Evolutionary conservation across 2,113 vertebrate species (phyloP), one percentile per base, ranked within the genome.

Genomic region (Reinhardtius hippoglossoides): DNA sequence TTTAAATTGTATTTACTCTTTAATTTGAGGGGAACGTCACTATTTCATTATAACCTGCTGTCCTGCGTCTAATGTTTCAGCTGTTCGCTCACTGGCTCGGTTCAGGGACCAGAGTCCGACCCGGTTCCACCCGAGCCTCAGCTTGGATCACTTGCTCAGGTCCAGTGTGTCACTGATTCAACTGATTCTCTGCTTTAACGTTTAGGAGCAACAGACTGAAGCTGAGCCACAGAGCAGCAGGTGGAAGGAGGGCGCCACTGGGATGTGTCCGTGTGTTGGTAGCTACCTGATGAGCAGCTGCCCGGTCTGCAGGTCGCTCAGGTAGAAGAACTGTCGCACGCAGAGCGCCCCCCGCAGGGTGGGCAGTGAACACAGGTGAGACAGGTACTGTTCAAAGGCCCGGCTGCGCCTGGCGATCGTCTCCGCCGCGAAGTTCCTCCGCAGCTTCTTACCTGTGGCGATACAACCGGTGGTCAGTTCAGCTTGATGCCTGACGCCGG

Each of bases 401-500:
- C 96, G 94, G 91, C 97, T 98, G 23, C 98, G 94, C 85, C 96
- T 97, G 69, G 96, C 97, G 0, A 99, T 99, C 26, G 98, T 99
- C 93, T 98, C 96, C 0, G 96, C 95, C 0, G 95, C 95, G 73
- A 98, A 99, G 91, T 99, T 99, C 15, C 92, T 92, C 31, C 93
- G 95, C 76, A 99, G 92, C 86, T 96, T 96, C 87, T 98, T 92
- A 1, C 91, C 91, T 92, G 14, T 42, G 0, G 10, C 14, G 44
- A 26, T 56, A 55, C 24, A 31, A 71, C 2, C 61, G 21, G 26
- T 0, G n/a, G 5, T 68, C 2, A n/a, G 4, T 37, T 2, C 16
- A 15, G 31, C 9, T 3, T 56, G 54, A 56, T 21, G 2, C 8
- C 52, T 12, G 48, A 50, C 27, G 6, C 23, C 23, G 23, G 23